These are phyloP conservation scores for Polymixis flavicincta DNA, from an alignment of 2,888 invertebrate genomes.

Conservation along the genomic window DNA sequence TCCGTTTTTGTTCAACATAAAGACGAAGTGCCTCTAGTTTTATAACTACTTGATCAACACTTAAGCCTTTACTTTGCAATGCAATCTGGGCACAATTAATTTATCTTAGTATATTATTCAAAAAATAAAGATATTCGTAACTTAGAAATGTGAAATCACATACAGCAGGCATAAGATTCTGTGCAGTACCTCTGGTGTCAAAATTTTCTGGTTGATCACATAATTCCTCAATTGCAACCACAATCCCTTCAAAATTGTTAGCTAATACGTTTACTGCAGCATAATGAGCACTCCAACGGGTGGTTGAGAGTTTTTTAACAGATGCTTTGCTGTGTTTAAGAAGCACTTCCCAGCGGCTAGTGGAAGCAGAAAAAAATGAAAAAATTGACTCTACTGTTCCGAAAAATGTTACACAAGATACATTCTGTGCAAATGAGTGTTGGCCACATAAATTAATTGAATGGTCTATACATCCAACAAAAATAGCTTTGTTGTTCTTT, in stretches of 20 bases:
- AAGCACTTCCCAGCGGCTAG: neutral
- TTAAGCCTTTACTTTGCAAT: neutral
- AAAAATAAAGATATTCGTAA: neutral
- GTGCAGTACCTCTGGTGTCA: neutral
- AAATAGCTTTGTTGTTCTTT: too few relatives aligned
- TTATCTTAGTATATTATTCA: neutral
- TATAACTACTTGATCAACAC: too few relatives aligned
- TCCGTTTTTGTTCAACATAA: too few relatives aligned
- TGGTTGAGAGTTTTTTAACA: neutral
- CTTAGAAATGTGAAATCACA: neutral
- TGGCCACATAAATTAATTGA: too few relatives aligned
- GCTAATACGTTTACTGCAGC: neutral
- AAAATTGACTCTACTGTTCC: too few relatives aligned
- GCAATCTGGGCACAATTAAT: neutral
- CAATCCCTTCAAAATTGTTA: neutral
- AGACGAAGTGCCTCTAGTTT: too few relatives aligned
- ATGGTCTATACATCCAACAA: too few relatives aligned
- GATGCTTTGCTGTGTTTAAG: neutral
- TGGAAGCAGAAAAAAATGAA: too few relatives aligned
- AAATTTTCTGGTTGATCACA: neutral
- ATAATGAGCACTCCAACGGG: neutral
- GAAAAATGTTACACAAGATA: too few relatives aligned
- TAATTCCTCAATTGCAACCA: neutral
- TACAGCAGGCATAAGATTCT: neutral
- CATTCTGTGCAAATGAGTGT: too few relatives aligned